Evolutionary conservation across 2,888 invertebrate genomes (phyloP).

Genomic region (Cacoxenus indagator): DNA sequence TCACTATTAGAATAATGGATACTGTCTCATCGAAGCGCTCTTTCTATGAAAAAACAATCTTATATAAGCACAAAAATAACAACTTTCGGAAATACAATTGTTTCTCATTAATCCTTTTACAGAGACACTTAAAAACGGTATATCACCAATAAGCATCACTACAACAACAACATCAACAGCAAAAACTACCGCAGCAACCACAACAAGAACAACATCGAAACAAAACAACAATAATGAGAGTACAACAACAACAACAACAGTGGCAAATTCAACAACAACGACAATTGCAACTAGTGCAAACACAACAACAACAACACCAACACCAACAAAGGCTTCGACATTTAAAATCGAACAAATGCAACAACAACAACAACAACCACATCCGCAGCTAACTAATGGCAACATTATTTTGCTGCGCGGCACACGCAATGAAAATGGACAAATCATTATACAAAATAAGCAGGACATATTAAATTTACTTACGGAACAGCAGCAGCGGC

Average conservation of each 20-base stretch:
- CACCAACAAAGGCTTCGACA: slow-evolving; percentile 53
- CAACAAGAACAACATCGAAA: slow-evolving; percentile 31
- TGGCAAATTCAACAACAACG: slow-evolving; percentile 37
- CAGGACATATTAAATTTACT: slow-evolving; percentile 71
- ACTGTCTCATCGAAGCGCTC: no score
- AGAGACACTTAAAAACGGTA: slow-evolving; percentile 47
- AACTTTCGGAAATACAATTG: slow-evolving; percentile 23
- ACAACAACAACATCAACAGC: slow-evolving; percentile 2
- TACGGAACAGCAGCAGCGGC: slow-evolving; percentile 60
- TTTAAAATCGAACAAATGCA: slow-evolving; percentile 61
- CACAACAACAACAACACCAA: slow-evolving; percentile 40
- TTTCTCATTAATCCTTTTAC: slow-evolving; percentile 30
- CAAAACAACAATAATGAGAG: slow-evolving; percentile 30
- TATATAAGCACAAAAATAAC: no score
- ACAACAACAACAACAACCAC: slow-evolving; percentile 44
- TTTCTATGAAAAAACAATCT: no score
- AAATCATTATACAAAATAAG: slow-evolving; percentile 71
- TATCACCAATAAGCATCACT: slow-evolving; percentile 19
- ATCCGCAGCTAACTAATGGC: slow-evolving; percentile 55
- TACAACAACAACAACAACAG: slow-evolving; percentile 34
- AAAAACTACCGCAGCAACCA: slow-evolving; percentile 26
- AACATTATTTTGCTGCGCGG: slow-evolving; percentile 71
- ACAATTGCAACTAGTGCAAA: slow-evolving; percentile 39
- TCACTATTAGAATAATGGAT: no score
- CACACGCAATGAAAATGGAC: slow-evolving; percentile 70